Percentiles rank a stretch among this genome's conserved stretches.
Evolutionary conservation across 2,888 invertebrate species (phyloP).

Genomic region (Cephus spinipes): DNA sequence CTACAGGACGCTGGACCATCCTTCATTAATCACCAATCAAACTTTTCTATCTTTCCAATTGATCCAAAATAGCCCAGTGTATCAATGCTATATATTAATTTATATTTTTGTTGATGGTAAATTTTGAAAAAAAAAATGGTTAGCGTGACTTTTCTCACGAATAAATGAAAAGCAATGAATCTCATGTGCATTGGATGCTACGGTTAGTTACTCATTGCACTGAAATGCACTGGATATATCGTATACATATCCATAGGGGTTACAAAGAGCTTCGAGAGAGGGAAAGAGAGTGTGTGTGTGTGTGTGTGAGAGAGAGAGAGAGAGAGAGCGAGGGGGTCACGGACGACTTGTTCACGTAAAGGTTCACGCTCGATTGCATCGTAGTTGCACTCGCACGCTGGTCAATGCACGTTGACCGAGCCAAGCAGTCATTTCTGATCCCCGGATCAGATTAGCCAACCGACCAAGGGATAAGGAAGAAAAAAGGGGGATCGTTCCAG

Average conservation of each 20-base stretch:
- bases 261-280: constrained; percentile 1
- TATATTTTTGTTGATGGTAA: no score
- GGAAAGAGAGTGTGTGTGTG: not conserved
- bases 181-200: not conserved
- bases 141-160: no score
- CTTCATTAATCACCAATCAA: not conserved
- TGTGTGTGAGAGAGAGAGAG: no score
- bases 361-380: constrained; percentile 58
- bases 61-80: no score
- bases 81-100: no score
- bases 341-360: constrained; percentile 58
- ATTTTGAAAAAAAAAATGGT: no score
- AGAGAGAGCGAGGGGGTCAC: constrained; percentile 44
- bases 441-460: constrained; percentile 38
- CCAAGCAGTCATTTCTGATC: constrained; percentile 57
- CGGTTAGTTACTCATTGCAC: not conserved
- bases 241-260: not conserved
- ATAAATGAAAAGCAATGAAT: not conserved
- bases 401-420: constrained; percentile 42
- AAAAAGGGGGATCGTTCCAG: constrained; percentile 5
- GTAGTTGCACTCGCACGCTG: constrained; percentile 30
- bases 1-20: not conserved
- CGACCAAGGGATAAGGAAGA: constrained; percentile 22
- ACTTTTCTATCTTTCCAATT: no score
- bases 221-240: not conserved